Evolutionary conservation across 1,140 invertebrate species (phyloP).

Genomic region (Listronotus bonariensis): DNA sequence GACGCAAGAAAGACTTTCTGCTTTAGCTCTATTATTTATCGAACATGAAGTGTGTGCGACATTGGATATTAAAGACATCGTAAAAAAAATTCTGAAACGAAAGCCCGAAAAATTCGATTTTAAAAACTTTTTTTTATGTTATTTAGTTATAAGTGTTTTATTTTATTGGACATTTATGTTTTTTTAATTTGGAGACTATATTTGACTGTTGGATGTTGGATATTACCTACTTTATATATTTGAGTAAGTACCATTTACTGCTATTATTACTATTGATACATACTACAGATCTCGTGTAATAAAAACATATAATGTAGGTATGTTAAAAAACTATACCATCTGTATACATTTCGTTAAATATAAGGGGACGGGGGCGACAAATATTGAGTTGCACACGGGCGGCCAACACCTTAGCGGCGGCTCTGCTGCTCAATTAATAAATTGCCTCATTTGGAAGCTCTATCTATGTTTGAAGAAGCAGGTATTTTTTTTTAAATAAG

Average conservation of each 20-base stretch:
- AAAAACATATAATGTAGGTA: too few species aligned
- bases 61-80: conserved; percentile 1
- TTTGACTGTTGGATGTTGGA: conserved; percentile 4
- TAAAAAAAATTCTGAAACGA: conserved; percentile 9
- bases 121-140: conserved; percentile 1
- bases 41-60: conserved; percentile 3
- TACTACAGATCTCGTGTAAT: too few species aligned
- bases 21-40: neutral
- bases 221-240: neutral
- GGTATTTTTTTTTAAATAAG: too few species aligned
- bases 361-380: neutral
- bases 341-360: too few species aligned
- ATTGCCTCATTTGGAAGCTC: too few species aligned
- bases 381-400: conserved; percentile 1
- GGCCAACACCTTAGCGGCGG: conserved; percentile 1
- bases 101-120: neutral
- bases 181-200: conserved; percentile 2
- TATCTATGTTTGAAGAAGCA: too few species aligned
- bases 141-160: neutral
- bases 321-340: too few species aligned
- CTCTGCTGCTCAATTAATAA: too few species aligned
- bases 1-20: neutral
- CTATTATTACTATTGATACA: too few species aligned
- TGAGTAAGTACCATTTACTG: too few species aligned
- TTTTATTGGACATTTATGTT: conserved; percentile 6